These are phyloP conservation scores for Ooceraea biroi DNA, from an alignment of 1,140 invertebrate species.

Conservation along the genomic window DNA sequence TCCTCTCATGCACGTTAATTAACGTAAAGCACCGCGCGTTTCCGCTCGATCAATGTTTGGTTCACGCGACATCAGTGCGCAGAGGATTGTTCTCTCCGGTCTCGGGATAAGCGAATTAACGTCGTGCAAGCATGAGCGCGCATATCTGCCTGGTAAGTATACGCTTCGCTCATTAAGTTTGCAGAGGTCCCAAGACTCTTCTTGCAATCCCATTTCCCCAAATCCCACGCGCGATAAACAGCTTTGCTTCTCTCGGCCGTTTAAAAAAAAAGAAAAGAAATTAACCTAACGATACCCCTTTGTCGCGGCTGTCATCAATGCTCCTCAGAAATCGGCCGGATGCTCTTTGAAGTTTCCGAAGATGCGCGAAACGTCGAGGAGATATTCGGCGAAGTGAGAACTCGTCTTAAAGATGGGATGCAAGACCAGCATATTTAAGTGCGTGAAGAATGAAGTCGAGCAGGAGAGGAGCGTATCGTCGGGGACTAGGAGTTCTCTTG, in stretches of 20 bases:
- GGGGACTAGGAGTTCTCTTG: constrained; percentile 35
- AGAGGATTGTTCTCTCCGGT: constrained; percentile 41
- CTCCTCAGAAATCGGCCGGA: constrained; percentile 22
- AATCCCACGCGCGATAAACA: neutral
- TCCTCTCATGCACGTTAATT: constrained; percentile 31
- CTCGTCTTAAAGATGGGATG: constrained; percentile 68
- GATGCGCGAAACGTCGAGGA: constrained; percentile 43
- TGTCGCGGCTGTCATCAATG: constrained; percentile 16
- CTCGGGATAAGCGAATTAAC: constrained; percentile 41
- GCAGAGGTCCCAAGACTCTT: neutral
- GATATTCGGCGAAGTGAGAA: constrained; percentile 46
- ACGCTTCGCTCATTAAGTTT: neutral
- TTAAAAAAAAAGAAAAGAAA: neutral
- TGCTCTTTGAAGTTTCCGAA: constrained; percentile 22
- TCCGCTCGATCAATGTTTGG: constrained; percentile 46
- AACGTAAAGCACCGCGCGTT: constrained; percentile 32
- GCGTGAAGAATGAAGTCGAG: constrained; percentile 52
- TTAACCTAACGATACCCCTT: constrained; percentile 53
- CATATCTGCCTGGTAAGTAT: constrained; percentile 47
- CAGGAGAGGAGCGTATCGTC: constrained; percentile 55
- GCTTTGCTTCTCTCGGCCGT: constrained; percentile 1
- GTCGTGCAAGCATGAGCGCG: constrained; percentile 41
- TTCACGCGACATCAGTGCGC: constrained; percentile 47
- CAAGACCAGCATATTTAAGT: constrained; percentile 63
- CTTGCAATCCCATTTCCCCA: neutral